Base-by-base conservation (phyloP, 2,113 vertebrate species). In the Laticauda laticaudata region DNA sequence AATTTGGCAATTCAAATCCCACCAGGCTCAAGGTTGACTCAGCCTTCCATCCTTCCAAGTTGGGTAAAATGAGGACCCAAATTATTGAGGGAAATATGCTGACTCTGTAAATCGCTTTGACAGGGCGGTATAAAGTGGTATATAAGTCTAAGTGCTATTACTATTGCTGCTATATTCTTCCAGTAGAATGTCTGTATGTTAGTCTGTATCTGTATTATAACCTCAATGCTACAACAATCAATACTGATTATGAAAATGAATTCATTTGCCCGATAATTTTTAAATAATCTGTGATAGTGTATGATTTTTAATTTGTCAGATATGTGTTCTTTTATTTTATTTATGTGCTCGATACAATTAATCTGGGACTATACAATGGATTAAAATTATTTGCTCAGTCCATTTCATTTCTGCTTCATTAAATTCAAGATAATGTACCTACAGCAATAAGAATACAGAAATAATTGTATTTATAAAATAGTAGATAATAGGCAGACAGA, bases 191-290 rank as follows among this genome's bases (percentile, higher is more conserved):
- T 29, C 61, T 64, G 26, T 34, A 34, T 69, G 29, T 29, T 15
- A 6, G 12, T n/a, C 64, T 69, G 14, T 69, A 69, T 69, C 12
- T 91, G 43, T 1, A 92, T 55, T 91, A 54, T 55, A 92, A 55
- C 75, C 59, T 81, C 64, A 90, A 91, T 14, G 92, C 64, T 34
- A 43, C 26, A 43, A 89, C n/a, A 69, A 95, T 39, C 54, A 69
- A 14, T 69, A 69, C 29, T n/a, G 64, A 6, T 1, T 81, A 3
- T 86, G n/a, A 94, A 51, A 48, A 91, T 9, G 85, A 94, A 34
- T 29, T 88, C 94, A 87, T 69, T 69, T 69, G 29, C 64, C 61
- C 0, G 2, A 69, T 69, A 34, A n/a, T 14, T n/a, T 69, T 69
- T 34, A 11, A 69, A 69, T 69, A 69, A 69, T 69, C 5, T 69